Conservation (phyloP, 2,797 vertebrate species). For the Nannoperca obscura region DNA sequence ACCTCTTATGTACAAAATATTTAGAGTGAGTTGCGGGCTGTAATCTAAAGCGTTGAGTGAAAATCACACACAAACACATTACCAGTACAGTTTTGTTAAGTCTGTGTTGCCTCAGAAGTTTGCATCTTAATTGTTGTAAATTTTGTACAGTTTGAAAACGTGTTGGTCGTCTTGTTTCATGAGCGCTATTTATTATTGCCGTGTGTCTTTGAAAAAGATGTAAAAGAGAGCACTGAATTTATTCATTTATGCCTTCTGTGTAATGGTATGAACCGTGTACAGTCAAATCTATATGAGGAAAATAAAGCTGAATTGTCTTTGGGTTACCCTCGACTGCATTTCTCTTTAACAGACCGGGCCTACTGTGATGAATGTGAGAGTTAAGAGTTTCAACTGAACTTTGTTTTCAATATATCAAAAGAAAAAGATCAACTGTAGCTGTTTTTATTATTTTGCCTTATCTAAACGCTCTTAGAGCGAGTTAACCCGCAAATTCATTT, state of each 20-base stretch:
- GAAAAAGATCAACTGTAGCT: slow-evolving; percentile 74
- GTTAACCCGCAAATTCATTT: slow-evolving; percentile 85
- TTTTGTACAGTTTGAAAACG: slow-evolving; percentile 96
- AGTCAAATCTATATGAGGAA: slow-evolving; percentile 89
- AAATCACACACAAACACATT: slow-evolving; percentile 45
- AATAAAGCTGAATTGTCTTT: slow-evolving; percentile 94
- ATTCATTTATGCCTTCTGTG: slow-evolving; percentile 94
- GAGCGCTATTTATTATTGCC: slow-evolving; percentile 93
- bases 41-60: slow-evolving; percentile 12
- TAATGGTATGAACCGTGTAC: slow-evolving; percentile 93
- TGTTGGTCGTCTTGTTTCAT: slow-evolving; percentile 90
- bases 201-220: slow-evolving; percentile 90
- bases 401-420: slow-evolving; percentile 72
- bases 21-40: slow-evolving; percentile 32
- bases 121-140: slow-evolving; percentile 89
- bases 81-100: slow-evolving; percentile 60
- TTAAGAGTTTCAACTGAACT: slow-evolving; percentile 69
- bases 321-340: slow-evolving; percentile 74
- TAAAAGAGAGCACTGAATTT: slow-evolving; percentile 87
- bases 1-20: slow-evolving; percentile 1
- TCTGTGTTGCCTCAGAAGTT: slow-evolving; percentile 81
- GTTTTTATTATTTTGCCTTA: slow-evolving; percentile 82
- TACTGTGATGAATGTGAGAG: slow-evolving; percentile 56
- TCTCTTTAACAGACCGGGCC: slow-evolving; percentile 28
- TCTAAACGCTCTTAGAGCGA: slow-evolving; percentile 80